Conservation (phyloP, 2,113 vertebrate species). For the Urocolius indicus region DNA sequence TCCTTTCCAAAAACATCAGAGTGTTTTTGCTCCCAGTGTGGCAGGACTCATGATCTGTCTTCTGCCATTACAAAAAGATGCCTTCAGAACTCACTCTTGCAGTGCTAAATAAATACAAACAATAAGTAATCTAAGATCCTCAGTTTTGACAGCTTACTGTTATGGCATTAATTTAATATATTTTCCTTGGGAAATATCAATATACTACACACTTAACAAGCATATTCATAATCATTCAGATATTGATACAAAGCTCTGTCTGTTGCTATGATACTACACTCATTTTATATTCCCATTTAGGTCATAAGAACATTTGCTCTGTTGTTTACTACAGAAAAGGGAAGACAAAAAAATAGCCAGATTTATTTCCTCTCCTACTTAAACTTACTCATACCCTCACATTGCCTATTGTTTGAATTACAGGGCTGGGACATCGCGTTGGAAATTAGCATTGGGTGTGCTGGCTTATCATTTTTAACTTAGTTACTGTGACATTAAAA, state of each 20-base stretch:
- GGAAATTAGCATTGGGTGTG: background rate
- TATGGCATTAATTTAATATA: conserved; percentile 9
- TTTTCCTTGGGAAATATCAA: conserved; percentile 7
- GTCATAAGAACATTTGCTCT: conserved; percentile 10
- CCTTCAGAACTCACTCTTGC: background rate
- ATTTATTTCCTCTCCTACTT: background rate
- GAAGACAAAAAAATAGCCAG: background rate
- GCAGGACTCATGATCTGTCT: background rate
- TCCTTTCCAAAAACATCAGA: background rate
- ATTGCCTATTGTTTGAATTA: background rate
- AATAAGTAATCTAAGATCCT: background rate
- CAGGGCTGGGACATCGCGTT: background rate
- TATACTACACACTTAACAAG: background rate
- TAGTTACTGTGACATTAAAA: background rate
- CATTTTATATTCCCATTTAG: conserved; percentile 36
- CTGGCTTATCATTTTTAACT: background rate
- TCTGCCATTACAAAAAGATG: background rate
- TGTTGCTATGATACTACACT: conserved; percentile 47
- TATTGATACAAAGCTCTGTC: conserved; percentile 45
- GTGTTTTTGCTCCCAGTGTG: background rate
- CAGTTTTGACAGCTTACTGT: background rate
- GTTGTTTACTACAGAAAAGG: conserved; percentile 17
- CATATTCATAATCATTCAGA: conserved; percentile 15
- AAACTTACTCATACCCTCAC: background rate
- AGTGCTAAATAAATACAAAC: background rate